phyloP scores from a whole-genome alignment of 2,797 vertebrate species.

The Enteromius paludinosus region DNA sequence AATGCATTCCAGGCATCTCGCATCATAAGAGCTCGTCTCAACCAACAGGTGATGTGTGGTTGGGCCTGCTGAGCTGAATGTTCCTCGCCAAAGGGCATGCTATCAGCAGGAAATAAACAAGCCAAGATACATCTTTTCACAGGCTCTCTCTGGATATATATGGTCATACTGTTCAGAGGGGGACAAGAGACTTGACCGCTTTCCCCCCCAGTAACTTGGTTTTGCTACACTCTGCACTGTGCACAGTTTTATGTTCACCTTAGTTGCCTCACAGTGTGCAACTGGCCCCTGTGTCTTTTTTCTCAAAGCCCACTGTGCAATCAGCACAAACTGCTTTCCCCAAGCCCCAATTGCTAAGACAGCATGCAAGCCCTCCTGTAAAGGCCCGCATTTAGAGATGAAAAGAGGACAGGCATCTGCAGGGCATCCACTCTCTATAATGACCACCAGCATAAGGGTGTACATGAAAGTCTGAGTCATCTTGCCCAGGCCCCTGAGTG shows the following conservation, averaged over 20 bases:
- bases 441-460: conserved; percentile 54
- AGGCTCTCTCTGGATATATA: conserved; percentile 13
- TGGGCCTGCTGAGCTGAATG: conserved; percentile 16
- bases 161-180: neutral
- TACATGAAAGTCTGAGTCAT: conserved; percentile 69
- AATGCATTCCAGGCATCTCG: neutral
- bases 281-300: conserved; percentile 21
- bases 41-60: neutral
- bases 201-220: conserved; percentile 4
- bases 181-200: conserved; percentile 29
- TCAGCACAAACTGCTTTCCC: conserved; percentile 46
- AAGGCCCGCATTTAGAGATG: conserved; percentile 57
- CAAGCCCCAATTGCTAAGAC: conserved; percentile 34
- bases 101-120: conserved; percentile 37
- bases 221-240: conserved; percentile 14
- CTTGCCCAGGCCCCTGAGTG: conserved; percentile 57
- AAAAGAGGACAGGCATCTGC: conserved; percentile 57
- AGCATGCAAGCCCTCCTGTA: conserved; percentile 46
- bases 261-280: conserved; percentile 39
- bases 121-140: conserved; percentile 32
- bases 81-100: neutral
- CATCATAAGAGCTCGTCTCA: conserved; percentile 6
- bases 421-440: conserved; percentile 65
- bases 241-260: conserved; percentile 33
- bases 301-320: conserved; percentile 36